A percentile compares a stretch with the other conserved stretches of the same genome.
Evolutionary conservation across 2,888 invertebrate species (phyloP).

Genomic region (Pyrrhia umbra): DNA sequence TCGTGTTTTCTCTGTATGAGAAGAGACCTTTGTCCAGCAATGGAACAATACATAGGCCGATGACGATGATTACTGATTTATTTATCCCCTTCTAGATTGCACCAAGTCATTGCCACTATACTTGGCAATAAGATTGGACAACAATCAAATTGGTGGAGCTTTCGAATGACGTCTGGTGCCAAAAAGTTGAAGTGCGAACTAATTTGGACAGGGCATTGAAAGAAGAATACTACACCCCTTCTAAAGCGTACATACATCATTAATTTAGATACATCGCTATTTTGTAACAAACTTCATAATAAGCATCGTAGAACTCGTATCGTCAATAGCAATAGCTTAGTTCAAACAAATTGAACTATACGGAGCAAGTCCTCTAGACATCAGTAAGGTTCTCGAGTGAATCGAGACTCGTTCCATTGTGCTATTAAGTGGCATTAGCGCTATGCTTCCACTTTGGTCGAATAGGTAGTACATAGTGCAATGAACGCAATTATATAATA

Average conservation of each 20-base stretch:
- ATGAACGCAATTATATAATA: background rate
- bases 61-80: too few species aligned
- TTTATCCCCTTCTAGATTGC: background rate
- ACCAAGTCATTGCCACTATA: background rate
- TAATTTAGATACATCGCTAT: too few species aligned
- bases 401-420: conserved; percentile 21
- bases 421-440: conserved; percentile 36
- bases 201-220: too few species aligned
- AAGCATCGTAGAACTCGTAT: background rate
- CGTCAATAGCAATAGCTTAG: conserved; percentile 19
- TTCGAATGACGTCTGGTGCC: too few species aligned
- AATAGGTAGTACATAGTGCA: conserved; percentile 2
- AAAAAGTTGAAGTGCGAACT: too few species aligned
- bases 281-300: background rate
- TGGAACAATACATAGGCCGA: too few species aligned
- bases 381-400: conserved; percentile 24
- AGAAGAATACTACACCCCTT: too few species aligned
- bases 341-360: conserved; percentile 28
- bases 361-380: conserved; percentile 19
- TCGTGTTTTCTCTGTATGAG: too few species aligned
- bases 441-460: background rate
- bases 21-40: too few species aligned
- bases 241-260: too few species aligned
- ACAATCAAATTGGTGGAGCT: too few species aligned
- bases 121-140: background rate